phyloP scores from a whole-genome alignment of 1,140 invertebrate species.

The Idris sp. region DNA sequence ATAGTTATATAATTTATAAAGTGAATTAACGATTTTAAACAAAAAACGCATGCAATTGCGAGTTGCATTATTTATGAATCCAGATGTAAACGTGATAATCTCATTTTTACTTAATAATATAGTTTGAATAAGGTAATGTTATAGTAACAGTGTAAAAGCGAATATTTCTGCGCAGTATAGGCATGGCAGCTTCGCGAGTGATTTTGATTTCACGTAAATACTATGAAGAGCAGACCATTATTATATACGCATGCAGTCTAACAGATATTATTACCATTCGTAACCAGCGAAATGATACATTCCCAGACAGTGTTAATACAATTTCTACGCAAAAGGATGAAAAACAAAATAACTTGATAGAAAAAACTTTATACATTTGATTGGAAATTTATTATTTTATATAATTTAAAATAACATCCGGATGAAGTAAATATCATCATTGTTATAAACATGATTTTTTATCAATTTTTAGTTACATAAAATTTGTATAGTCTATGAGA shows the following conservation, averaged over 20 bases:
- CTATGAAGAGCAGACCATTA: conserved; percentile 13
- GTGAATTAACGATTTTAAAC: conserved; percentile 15
- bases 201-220: conserved; percentile 42
- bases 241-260: conserved; percentile 29
- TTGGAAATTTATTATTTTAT: no score
- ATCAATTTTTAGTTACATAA: background rate
- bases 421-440: no score
- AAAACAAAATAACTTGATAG: background rate
- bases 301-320: conserved; percentile 19
- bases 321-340: no score
- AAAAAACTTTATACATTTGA: no score
- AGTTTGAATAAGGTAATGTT: conserved; percentile 7
- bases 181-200: conserved; percentile 20
- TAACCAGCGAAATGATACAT: conserved; percentile 23
- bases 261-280: conserved; percentile 25
- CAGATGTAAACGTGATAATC: conserved; percentile 25
- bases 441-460: background rate
- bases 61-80: conserved; percentile 23
- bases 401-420: no score
- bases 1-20: conserved; percentile 8
- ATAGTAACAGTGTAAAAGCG: conserved; percentile 14
- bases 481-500: background rate
- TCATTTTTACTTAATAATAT: conserved; percentile 35
- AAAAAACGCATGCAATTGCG: conserved; percentile 14
- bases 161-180: conserved; percentile 22